Evolutionary conservation across 1,140 invertebrate species (phyloP).

Genomic region (Venustaconcha ellipsiformis): DNA sequence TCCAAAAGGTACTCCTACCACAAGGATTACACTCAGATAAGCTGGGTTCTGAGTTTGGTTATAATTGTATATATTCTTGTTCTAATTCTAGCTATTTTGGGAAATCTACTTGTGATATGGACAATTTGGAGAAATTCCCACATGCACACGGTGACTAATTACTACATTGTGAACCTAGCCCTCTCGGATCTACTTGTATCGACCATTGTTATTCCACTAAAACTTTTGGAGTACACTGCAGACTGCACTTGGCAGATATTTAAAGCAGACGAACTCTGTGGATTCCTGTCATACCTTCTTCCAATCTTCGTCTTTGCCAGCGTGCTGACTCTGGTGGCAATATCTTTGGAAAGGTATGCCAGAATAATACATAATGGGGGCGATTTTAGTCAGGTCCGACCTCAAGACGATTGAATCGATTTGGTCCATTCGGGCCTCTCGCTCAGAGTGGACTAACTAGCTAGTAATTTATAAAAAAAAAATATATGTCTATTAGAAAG

Average conservation of each 20-base stretch:
- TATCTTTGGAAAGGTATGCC: constrained; percentile 72
- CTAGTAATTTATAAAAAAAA: too few species aligned
- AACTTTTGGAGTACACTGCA: constrained; percentile 70
- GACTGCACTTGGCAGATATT: constrained; percentile 67
- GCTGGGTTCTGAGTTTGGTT: constrained; percentile 26
- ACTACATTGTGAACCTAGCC: constrained; percentile 72
- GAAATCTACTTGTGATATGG: constrained; percentile 62
- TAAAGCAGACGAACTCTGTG: constrained; percentile 65
- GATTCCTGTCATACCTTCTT: constrained; percentile 66
- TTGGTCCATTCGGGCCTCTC: too few species aligned
- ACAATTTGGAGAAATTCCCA: constrained; percentile 65
- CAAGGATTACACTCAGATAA: constrained; percentile 48
- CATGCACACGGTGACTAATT: constrained; percentile 73
- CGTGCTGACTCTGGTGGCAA: constrained; percentile 69
- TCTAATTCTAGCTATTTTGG: constrained; percentile 65
- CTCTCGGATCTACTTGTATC: constrained; percentile 70
- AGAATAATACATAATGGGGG: constrained; percentile 39
- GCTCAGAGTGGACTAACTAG: too few species aligned
- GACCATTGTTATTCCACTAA: constrained; percentile 70
- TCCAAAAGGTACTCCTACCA: constrained; percentile 12
- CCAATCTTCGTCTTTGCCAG: constrained; percentile 71
- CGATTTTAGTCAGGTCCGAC: too few species aligned
- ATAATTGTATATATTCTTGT: constrained; percentile 62
- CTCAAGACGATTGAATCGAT: too few species aligned
- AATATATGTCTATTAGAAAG: too few species aligned